Evolutionary conservation across 2,888 invertebrate genomes (phyloP).

Genomic region (Erannis defoliaria): DNA sequence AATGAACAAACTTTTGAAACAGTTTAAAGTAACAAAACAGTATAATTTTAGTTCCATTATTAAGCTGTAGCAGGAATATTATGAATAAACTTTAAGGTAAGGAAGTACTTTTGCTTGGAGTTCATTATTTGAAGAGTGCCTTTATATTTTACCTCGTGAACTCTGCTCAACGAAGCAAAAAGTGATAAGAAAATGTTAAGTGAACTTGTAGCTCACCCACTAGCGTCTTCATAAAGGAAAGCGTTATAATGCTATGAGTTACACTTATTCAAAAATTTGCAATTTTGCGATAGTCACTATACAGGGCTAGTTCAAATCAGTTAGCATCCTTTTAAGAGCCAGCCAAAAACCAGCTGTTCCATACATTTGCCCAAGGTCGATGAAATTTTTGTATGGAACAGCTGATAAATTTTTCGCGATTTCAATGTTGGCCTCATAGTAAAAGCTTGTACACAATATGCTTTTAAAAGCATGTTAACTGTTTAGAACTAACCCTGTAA

Average conservation of each 20-base stretch:
- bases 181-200: slow-evolving; percentile 37
- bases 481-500: too few species aligned
- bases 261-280: too few species aligned
- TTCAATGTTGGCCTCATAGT: too few species aligned
- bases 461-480: too few species aligned
- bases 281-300: too few species aligned
- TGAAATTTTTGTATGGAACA: too few species aligned
- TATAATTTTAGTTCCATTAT: slow-evolving; percentile 40
- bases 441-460: too few species aligned
- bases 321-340: too few species aligned
- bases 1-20: slow-evolving; percentile 40
- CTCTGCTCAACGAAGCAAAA: background rate
- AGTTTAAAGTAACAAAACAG: slow-evolving; percentile 34
- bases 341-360: too few species aligned
- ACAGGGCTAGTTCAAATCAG: too few species aligned
- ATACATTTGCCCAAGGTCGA: too few species aligned
- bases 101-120: slow-evolving; percentile 38
- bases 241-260: background rate
- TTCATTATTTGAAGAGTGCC: slow-evolving; percentile 38
- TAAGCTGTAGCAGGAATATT: slow-evolving; percentile 33
- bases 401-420: too few species aligned
- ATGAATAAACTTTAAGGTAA: slow-evolving; percentile 40
- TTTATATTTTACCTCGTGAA: slow-evolving; percentile 26
- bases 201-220: slow-evolving; percentile 45
- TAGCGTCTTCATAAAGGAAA: slow-evolving; percentile 36